Evolutionary conservation across 1,140 invertebrate genomes (phyloP).

Genomic region (Atta colombica): DNA sequence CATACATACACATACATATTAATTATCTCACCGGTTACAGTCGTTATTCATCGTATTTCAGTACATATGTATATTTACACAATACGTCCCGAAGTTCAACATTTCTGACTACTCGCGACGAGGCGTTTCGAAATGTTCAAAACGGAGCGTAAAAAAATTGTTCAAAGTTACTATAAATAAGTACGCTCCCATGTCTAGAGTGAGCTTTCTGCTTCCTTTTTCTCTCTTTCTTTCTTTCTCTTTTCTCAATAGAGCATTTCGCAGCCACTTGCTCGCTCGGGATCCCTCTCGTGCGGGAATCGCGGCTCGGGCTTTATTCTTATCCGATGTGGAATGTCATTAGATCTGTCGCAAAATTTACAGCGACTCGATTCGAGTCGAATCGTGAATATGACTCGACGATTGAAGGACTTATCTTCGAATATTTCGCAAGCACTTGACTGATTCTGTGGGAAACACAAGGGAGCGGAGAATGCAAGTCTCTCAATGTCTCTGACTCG

Average conservation of each 20-base stretch:
- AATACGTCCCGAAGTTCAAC: conserved; percentile 19
- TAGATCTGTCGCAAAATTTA: conserved; percentile 37
- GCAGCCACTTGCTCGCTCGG: neutral
- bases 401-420: neutral
- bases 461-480: conserved; percentile 41
- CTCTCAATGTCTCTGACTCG: conserved; percentile 52
- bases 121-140: conserved; percentile 31
- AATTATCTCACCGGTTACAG: conserved; percentile 56
- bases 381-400: neutral
- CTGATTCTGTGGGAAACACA: conserved; percentile 20
- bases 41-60: conserved; percentile 63
- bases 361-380: conserved; percentile 24
- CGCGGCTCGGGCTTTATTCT: neutral
- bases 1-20: conserved; percentile 20
- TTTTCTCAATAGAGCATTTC: neutral
- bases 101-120: neutral
- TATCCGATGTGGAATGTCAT: conserved; percentile 51
- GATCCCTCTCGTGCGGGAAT: neutral
- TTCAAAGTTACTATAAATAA: conserved; percentile 76
- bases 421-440: conserved; percentile 20
- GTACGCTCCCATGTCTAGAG: conserved; percentile 55
- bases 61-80: conserved; percentile 67
- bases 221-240: neutral
- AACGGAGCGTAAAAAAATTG: neutral
- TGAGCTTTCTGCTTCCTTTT: neutral